Evolutionary conservation across 2,113 vertebrate genomes (phyloP), one percentile per base, ranked within the genome.

Genomic region (Junco hyemalis): DNA sequence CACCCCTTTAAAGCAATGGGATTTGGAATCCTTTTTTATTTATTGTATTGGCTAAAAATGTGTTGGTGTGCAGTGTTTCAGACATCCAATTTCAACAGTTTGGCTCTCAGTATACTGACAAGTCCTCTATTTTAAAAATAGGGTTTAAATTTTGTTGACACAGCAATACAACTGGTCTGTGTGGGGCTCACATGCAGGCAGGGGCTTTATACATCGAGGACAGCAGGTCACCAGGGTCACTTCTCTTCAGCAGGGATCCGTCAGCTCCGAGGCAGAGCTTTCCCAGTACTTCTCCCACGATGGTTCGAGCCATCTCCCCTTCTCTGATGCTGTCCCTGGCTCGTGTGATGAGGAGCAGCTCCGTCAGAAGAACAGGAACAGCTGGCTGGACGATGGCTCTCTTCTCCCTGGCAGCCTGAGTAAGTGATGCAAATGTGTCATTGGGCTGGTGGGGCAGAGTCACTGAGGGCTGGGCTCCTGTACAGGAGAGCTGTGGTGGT

Each of bases 261-360:
- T 99, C 68, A 98, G 98, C 90, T 99, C 99, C 0, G 99, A 99
- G 94, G 82, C 97, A 2, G 99, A 99, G 54, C 97, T 99, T 60
- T 98, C 99, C 54, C 99, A 99, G 77, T 99, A 98, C 97, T 99
- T 99, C 85, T 96, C 96, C 2, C 98, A 98, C 0, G 98, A 99
- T 0, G 40, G 94, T 33, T 93, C 97, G 0, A 98, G 97, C 86
- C 98, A 98, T n/a, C 94, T 98, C 12, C 97, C 97, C 0, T 97
- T 97, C 61, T 93, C 99, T 7, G 98, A 99, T 57, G 96, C 98
- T 33, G 59, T 94, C 47, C 96, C 95, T 2, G 94, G 97, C 92
- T 98, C 98, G 0, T 98, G 98, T n/a, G 96, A 98, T 0, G 98
- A 99, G 8, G 98, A 98, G n/a, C 97, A 95, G 35, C 96, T 97